A percentile compares a stretch with the other conserved stretches of the same genome.
Conservation (phyloP, 2,113 vertebrate genomes). For the Sorex araneus region DNA sequence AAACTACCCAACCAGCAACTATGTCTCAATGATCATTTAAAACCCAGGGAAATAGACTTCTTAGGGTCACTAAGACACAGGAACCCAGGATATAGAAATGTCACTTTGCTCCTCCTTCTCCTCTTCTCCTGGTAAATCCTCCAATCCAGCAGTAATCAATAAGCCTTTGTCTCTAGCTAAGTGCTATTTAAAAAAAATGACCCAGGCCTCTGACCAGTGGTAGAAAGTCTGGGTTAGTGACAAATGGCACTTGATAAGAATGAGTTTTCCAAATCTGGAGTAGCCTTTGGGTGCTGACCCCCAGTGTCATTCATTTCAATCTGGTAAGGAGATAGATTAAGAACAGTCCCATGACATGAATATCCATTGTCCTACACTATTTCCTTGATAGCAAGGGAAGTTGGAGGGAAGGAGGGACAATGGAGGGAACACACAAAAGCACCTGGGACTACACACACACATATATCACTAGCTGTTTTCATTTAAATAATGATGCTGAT, state of each 20-base stretch:
- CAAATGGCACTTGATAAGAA: not conserved
- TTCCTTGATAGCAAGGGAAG: not conserved
- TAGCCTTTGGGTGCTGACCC: not conserved
- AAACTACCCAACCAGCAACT: not conserved
- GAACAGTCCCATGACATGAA: not conserved
- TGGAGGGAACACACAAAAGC: not conserved
- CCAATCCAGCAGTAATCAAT: not conserved
- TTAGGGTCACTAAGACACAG: not conserved
- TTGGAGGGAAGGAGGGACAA: fast-evolving
- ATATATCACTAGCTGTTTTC: not conserved
- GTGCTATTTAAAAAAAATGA: slow-evolving; percentile 9
- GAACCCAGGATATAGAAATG: not conserved
- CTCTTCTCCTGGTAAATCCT: not conserved
- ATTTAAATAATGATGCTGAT: not conserved
- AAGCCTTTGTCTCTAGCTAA: not conserved
- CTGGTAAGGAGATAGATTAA: not conserved
- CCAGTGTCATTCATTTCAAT: not conserved
- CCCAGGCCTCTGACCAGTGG: not conserved
- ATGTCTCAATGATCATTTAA: not conserved
- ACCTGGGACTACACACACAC: not conserved
- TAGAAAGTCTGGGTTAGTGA: not conserved
- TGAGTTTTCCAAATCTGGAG: not conserved
- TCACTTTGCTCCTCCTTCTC: not conserved
- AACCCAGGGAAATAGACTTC: not conserved
- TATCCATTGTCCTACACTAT: too few relatives aligned